Percentiles rank a stretch among this genome's conserved stretches.
Conservation (phyloP, 2,888 invertebrate species). For the Penaeus monodon region DNA sequence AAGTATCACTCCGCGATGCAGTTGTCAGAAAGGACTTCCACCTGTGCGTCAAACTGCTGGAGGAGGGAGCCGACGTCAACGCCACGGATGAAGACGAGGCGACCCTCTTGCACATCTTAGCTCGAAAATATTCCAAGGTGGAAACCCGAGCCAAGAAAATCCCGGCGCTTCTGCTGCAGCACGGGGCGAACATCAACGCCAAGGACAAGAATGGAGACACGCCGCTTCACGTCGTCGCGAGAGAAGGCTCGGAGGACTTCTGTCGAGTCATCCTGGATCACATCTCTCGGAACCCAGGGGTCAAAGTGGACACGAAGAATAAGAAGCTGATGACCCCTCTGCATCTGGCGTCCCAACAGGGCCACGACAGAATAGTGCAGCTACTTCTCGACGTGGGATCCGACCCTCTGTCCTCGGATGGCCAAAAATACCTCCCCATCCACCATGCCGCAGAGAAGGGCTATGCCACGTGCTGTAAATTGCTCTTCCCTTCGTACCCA, state of each 20-base stretch:
- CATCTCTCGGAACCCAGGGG: no score
- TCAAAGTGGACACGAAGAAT: constrained; percentile 10
- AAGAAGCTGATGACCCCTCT: constrained; percentile 5
- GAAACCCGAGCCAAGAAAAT: background rate
- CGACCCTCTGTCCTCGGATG: constrained; percentile 1
- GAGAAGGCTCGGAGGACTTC: constrained; percentile 14
- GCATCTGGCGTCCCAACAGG: constrained; percentile 38
- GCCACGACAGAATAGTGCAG: constrained; percentile 20
- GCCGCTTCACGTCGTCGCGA: constrained; percentile 29
- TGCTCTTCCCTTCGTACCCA: constrained; percentile 7
- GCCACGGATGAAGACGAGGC: background rate
- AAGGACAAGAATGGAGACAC: constrained; percentile 22
- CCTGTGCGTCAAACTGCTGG: background rate
- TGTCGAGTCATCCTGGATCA: constrained; percentile 2
- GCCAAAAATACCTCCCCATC: constrained; percentile 21
- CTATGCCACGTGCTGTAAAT: constrained; percentile 17
- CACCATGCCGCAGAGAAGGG: constrained; percentile 47
- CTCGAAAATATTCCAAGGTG: constrained; percentile 14
- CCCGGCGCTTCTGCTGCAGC: constrained; percentile 1
- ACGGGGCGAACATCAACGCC: constrained; percentile 9
- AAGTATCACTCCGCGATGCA: background rate
- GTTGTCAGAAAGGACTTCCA: constrained; percentile 2
- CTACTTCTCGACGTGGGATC: constrained; percentile 35
- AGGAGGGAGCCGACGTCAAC: constrained; percentile 3
- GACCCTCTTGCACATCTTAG: constrained; percentile 23